Evolutionary conservation across 1,140 invertebrate species (phyloP).

Genomic region (Lordiphosa collinella): DNA sequence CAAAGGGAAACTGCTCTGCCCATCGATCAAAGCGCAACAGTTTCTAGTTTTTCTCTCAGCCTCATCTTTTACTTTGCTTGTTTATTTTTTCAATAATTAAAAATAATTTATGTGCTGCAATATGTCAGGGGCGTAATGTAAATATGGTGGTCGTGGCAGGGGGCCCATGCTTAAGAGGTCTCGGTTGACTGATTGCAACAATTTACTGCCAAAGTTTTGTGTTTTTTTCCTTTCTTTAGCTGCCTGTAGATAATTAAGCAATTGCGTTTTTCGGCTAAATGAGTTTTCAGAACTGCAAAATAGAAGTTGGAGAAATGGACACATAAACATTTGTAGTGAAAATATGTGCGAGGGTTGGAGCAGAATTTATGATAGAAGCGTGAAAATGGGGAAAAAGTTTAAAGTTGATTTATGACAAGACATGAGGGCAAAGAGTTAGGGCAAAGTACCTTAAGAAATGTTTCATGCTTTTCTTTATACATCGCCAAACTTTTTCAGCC

Average conservation of each 20-base stretch:
- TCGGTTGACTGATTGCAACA: constrained; percentile 60
- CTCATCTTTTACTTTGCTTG: constrained; percentile 12
- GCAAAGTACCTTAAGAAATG: no score
- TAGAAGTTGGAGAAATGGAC: neutral
- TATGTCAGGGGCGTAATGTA: constrained; percentile 59
- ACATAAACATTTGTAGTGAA: neutral
- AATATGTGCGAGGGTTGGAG: constrained; percentile 1
- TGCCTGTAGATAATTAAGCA: constrained; percentile 69
- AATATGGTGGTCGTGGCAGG: constrained; percentile 26
- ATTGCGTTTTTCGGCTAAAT: constrained; percentile 68
- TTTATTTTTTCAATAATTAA: constrained; percentile 58
- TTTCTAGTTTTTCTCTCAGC: constrained; percentile 23
- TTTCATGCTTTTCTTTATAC: no score
- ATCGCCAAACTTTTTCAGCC: constrained; percentile 1
- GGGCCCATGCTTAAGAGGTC: constrained; percentile 2
- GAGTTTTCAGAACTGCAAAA: constrained; percentile 47
- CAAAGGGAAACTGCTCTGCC: neutral
- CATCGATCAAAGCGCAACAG: constrained; percentile 36
- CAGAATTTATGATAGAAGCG: no score
- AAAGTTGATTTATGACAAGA: no score
- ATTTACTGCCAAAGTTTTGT: constrained; percentile 49
- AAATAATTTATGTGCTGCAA: constrained; percentile 68
- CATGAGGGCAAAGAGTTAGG: no score
- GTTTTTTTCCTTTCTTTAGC: constrained; percentile 8
- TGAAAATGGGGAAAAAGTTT: no score